Evolutionary conservation across 2,113 vertebrate species (phyloP), one percentile per base, ranked within the genome.

Genomic region (Chelonoidis abingdonii): DNA sequence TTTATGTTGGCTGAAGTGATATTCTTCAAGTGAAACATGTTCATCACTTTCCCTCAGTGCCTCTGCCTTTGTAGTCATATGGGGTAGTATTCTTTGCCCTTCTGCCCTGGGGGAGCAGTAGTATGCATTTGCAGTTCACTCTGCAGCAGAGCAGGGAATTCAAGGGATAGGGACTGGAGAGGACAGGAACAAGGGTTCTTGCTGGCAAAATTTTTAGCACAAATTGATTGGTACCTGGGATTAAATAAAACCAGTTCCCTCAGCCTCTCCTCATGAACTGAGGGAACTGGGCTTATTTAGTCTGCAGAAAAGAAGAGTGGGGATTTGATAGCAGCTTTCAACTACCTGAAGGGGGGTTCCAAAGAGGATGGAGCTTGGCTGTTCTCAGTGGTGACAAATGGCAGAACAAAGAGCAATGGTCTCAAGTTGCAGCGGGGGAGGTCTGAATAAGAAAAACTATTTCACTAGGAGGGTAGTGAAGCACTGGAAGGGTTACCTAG

Each of bases 21-120:
- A 0, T 69, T 86, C 10, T 69, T 44, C 72, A 83, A 2, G 2
- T 7, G 84, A 49, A 0, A 0, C 2, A 1, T 31, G 12, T 35
- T 50, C 35, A 56, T 54, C 5, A n/a, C 41, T 76, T 57, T 80
- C 14, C 21, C 22, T 53, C 44, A 65, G 12, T 56, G 0, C 57
- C 19, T 95, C n/a, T 88, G 8, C 56, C n/a, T 89, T 2, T 69
- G 12, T 6, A 2, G 27, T 84, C 29, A 83, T 62, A 62, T 17
- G 38, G 3, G 86, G 6, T 14, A 53, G 11, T 3, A 1, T 35
- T 89, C 5, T 59, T 80, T 86, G n/a, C 10, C 13, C 76, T 93
- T 38, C 57, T 62, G 50, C 87, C 44, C 56, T 78, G 38, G 87
- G 62, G 25, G 2, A 86, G 41, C 54, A 35, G 9, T 47, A 57